Conservation (phyloP, 2,113 vertebrate genomes). For the Vidua macroura region DNA sequence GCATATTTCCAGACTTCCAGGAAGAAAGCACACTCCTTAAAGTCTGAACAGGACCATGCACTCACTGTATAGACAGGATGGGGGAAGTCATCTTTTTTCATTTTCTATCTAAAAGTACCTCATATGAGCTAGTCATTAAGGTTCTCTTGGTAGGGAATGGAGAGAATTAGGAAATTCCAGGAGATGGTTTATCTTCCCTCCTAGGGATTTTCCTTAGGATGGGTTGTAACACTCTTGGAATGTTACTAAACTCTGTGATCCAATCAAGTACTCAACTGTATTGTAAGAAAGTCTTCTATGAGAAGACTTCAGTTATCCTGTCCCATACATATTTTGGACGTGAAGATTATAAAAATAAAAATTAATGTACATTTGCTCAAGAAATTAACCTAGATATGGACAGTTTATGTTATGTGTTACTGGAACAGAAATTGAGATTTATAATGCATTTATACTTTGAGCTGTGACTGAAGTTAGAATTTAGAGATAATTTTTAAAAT, state of each 20-base stretch:
- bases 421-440: not conserved
- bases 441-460: not conserved
- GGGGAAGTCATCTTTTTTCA: not conserved
- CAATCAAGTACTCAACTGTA: not conserved
- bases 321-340: not conserved
- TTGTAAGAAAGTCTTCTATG: not conserved
- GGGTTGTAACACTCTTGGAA: not conserved
- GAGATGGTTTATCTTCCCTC: not conserved
- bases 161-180: not conserved
- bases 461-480: not conserved
- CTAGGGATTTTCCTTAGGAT: not conserved
- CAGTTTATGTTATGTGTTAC: not conserved
- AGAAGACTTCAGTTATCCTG: not conserved
- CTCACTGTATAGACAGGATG: not conserved
- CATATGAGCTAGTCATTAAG: accelerated
- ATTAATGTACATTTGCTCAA: not conserved
- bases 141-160: not conserved
- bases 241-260: not conserved
- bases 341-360: not conserved
- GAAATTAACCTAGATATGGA: not conserved
- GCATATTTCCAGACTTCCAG: constrained; percentile 46
- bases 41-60: not conserved
- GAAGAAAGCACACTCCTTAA: not conserved
- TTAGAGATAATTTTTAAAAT: not conserved
- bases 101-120: not conserved